phyloP scores from a whole-genome alignment of 2,113 vertebrate species.

The Colaptes auratus region DNA sequence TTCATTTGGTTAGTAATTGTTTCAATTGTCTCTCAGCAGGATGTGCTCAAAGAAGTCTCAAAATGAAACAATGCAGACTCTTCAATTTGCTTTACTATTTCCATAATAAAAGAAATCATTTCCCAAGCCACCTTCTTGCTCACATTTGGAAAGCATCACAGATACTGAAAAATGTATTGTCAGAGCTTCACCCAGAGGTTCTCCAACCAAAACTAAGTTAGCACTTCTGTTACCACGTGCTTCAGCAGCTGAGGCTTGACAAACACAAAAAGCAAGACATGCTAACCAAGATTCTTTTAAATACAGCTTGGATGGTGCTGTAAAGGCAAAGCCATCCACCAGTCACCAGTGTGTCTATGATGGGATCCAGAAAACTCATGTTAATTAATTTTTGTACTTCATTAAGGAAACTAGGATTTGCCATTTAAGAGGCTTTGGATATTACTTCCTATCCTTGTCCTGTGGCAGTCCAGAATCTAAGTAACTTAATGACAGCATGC shows the following conservation, averaged over 20 bases:
- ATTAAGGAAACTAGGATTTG: neutral
- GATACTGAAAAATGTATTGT: neutral
- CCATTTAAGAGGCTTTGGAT: neutral
- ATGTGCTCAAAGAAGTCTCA: neutral
- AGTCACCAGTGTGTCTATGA: neutral
- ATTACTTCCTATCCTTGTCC: neutral
- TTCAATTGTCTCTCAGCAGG: neutral
- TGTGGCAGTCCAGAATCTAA: neutral
- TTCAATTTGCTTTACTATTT: neutral
- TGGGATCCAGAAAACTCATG: neutral
- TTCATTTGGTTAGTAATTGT: neutral
- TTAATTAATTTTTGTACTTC: slow-evolving; percentile 30
- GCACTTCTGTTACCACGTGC: neutral
- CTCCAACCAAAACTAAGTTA: neutral
- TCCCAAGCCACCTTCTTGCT: neutral
- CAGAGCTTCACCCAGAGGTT: neutral
- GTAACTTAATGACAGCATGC: neutral
- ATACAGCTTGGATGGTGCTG: neutral
- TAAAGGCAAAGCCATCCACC: neutral
- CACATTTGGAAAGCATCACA: neutral
- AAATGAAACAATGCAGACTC: neutral
- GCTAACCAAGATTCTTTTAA: neutral
- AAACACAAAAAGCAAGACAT: neutral
- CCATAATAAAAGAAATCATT: neutral
- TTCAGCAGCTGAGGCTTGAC: neutral